phyloP scores from a whole-genome alignment of 2,888 invertebrate species.

The Mimachlamys varia region DNA sequence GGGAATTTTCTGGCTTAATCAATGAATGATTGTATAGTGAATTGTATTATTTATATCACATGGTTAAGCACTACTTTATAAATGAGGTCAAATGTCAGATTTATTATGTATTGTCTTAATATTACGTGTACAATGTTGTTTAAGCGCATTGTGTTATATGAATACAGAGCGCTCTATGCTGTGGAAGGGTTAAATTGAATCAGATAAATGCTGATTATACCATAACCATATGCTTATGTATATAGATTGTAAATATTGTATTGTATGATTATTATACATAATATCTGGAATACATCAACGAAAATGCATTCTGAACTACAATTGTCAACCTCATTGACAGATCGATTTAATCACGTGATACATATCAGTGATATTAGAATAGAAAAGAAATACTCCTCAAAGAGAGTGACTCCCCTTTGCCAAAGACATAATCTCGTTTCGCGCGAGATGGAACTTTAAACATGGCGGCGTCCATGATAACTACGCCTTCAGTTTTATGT shows the following conservation, averaged over 20 bases:
- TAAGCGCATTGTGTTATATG: too few species aligned
- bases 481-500: neutral
- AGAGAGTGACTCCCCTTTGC: constrained; percentile 19
- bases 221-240: neutral
- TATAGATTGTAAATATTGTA: neutral
- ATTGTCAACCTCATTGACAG: neutral
- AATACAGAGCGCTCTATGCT: neutral
- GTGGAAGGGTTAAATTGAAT: neutral
- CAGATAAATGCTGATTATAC: neutral
- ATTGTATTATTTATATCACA: too few species aligned
- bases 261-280: neutral
- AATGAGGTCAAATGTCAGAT: too few species aligned
- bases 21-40: too few species aligned
- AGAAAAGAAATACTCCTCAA: neutral
- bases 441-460: neutral
- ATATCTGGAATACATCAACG: neutral
- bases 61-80: too few species aligned
- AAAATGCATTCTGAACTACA: neutral
- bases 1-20: too few species aligned
- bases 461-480: constrained; percentile 33
- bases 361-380: constrained; percentile 28
- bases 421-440: neutral
- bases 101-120: too few species aligned
- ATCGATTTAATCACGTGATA: neutral
- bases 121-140: too few species aligned